Evolutionary conservation across 2,888 invertebrate genomes (phyloP).

Genomic region (Nomada fabriciana): DNA sequence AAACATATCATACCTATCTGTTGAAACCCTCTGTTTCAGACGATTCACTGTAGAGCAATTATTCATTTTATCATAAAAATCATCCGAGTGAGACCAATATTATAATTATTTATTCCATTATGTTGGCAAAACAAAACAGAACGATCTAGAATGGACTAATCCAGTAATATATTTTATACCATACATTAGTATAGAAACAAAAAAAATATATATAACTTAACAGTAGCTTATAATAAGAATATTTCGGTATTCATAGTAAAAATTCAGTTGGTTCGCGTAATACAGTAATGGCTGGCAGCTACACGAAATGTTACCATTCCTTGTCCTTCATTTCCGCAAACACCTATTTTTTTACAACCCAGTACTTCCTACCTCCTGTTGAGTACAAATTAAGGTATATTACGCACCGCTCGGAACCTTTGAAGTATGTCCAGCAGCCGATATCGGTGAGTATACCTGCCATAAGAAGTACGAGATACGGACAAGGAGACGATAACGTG

Average conservation of each 20-base stretch:
- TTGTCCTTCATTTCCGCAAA: background rate
- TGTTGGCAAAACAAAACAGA: conserved; percentile 5
- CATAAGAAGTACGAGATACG: background rate
- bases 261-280: background rate
- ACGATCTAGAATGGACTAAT: background rate
- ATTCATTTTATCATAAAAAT: too few relatives aligned
- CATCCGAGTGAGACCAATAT: too few relatives aligned
- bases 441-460: conserved; percentile 1
- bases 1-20: conserved; percentile 27
- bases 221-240: background rate
- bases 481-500: conserved; percentile 6
- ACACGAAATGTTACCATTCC: conserved; percentile 6
- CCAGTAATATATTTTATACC: background rate
- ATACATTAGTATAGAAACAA: background rate
- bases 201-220: background rate
- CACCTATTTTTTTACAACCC: conserved; percentile 18
- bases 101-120: conserved; percentile 6
- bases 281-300: background rate
- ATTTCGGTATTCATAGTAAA: background rate
- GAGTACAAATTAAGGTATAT: conserved; percentile 12
- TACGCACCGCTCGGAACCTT: conserved; percentile 1
- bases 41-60: background rate
- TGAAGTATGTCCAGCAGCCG: background rate
- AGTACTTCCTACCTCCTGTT: conserved; percentile 11
- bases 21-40: conserved; percentile 35